Evolutionary conservation across 2,797 vertebrate genomes (phyloP).

Genomic region (Sandelia bainsii): DNA sequence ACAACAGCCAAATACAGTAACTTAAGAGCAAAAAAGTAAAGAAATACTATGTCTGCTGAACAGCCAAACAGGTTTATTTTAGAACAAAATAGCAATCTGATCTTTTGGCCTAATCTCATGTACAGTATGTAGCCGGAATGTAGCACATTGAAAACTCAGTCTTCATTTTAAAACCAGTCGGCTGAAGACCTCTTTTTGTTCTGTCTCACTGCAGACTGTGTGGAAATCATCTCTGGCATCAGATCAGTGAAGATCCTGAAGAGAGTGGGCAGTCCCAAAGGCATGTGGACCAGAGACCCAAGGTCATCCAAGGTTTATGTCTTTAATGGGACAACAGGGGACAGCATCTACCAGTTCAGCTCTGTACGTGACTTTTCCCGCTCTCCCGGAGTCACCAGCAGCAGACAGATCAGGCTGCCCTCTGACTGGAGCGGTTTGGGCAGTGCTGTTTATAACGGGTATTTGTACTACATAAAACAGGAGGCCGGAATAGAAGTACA

Average conservation of each 20-base stretch:
- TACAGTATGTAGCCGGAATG: too few species aligned
- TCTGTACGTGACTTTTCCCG: slow-evolving; percentile 90
- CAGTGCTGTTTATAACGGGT: slow-evolving; percentile 88
- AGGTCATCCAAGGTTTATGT: slow-evolving; percentile 91
- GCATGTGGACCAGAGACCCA: slow-evolving; percentile 93
- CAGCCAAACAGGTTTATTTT: too few species aligned
- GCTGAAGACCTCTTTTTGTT: neutral
- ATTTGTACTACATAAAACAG: slow-evolving; percentile 90
- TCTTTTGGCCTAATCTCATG: too few species aligned
- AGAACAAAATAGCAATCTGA: too few species aligned
- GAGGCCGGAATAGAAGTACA: slow-evolving; percentile 86
- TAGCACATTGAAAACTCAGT: too few species aligned
- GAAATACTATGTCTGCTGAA: too few species aligned
- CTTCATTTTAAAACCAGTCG: too few species aligned
- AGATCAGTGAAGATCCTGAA: slow-evolving; percentile 97
- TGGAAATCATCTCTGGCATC: slow-evolving; percentile 91
- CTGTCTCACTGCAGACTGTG: slow-evolving; percentile 83
- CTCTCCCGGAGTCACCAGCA: slow-evolving; percentile 81
- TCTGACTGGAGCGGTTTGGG: slow-evolving; percentile 90
- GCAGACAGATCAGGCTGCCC: slow-evolving; percentile 88
- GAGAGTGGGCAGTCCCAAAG: slow-evolving; percentile 88
- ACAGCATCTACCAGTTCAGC: slow-evolving; percentile 88
- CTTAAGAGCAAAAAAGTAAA: too few species aligned
- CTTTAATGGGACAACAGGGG: slow-evolving; percentile 90
- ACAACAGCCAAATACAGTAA: too few species aligned